Evolutionary conservation across 2,888 invertebrate genomes (phyloP), one percentile per base, ranked within the genome.

Genomic region (Euzetes globulus): DNA sequence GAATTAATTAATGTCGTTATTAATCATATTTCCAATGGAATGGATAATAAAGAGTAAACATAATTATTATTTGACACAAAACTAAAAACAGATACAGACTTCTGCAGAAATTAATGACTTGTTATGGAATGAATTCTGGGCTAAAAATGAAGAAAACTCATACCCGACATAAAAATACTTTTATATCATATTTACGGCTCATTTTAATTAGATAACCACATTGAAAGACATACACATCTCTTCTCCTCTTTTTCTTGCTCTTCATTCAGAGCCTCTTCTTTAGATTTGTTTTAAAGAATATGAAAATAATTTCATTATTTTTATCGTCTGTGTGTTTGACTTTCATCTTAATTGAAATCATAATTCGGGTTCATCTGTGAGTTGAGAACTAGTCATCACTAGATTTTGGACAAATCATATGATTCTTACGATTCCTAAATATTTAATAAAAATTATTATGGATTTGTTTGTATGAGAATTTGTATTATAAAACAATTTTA

Each of bases 11-110:
- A 19, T 25, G 29, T 58, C 19, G 19, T 58, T 58, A 58, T 58
- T 58, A 58, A 58, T 58, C 19, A 58, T 58, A 15, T 25, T 58
- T 58, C 25, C 27, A 29, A 58, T 27, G 29, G 25, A 58, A 58
- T 13, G 50, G n/a, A 50, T 19, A 19, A 50, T 25, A 29, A 58
- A 58, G 19, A 58, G 58, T 58, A 58, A 58, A 58, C 58, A 19
- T 25, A 58, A 58, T 58, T 58, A 58, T 58, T 19, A 58, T 58
- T 50, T 50, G n/a, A 19, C 50, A 50, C n/a, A 50, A 19, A 50
- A 50, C 17, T 50, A 50, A 50, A 50, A 50, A 50, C 50, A 50
- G 19, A 50, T 50, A 50, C 17, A 50, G 50, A 50, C 41, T 41
- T 41, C 41, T 41, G 11, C 41, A 9, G n/a, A 4, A 41, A 41